Conservation (phyloP, 2,888 invertebrate genomes). For the Drosophila percnosoma region DNA sequence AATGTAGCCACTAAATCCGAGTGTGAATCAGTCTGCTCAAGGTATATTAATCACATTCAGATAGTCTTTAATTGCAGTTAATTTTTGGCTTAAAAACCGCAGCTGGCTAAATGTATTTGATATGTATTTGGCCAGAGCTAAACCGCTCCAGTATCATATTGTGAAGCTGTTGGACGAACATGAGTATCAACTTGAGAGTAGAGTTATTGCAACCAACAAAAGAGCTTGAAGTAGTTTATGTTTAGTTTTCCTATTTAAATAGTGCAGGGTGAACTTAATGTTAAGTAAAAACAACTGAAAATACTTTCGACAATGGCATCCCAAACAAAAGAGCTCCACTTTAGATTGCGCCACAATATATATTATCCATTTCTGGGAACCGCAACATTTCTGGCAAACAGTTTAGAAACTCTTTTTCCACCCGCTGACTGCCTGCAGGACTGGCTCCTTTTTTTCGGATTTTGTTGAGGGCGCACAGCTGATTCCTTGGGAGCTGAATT, state of each 20-base stretch:
- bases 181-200: background rate
- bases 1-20: background rate
- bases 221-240: background rate
- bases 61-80: background rate
- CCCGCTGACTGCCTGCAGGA: background rate
- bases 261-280: conserved; percentile 10
- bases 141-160: background rate
- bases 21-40: background rate
- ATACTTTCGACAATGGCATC: conserved; percentile 40
- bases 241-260: conserved; percentile 1
- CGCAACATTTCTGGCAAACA: conserved; percentile 42
- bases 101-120: background rate
- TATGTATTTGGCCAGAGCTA: background rate
- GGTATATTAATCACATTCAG: background rate
- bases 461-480: conserved; percentile 10
- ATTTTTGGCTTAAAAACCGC: conserved; percentile 4
- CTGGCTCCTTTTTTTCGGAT: background rate
- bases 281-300: conserved; percentile 20
- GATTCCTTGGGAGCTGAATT: conserved; percentile 21
- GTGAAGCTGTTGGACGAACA: background rate
- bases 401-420: conserved; percentile 20
- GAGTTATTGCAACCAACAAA: background rate
- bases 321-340: conserved; percentile 24
- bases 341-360: conserved; percentile 42
- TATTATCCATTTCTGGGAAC: conserved; percentile 37